Evolutionary conservation across 35 echinoderm and acorn worm genomes (phyloP).

Genomic region (Nesometra sesokonis): DNA sequence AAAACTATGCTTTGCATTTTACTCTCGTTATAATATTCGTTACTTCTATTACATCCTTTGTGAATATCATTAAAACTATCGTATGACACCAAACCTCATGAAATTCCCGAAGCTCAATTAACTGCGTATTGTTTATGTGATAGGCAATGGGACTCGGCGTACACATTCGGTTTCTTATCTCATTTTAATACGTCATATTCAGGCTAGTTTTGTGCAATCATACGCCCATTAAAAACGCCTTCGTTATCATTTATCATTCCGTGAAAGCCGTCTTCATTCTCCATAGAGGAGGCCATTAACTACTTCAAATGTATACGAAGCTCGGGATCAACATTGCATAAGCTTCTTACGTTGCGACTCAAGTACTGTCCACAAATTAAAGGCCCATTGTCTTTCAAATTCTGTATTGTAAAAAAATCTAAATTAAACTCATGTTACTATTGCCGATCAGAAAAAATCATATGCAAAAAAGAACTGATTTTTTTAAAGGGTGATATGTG

Average conservation of each 20-base stretch:
- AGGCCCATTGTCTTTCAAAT: too few relatives aligned
- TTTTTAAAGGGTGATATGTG: too few relatives aligned
- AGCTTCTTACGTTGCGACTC: background rate
- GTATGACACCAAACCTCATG: background rate
- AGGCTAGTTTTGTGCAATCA: background rate
- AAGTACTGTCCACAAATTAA: background rate
- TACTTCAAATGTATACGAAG: background rate
- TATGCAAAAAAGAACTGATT: too few relatives aligned
- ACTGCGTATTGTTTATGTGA: background rate
- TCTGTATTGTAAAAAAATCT: too few relatives aligned
- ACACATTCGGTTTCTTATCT: background rate
- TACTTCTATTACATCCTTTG: background rate
- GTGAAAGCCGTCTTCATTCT: background rate
- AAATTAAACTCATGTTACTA: too few relatives aligned
- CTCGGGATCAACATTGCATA: background rate
- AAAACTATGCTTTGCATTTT: background rate
- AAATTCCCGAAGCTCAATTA: background rate
- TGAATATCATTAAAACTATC: background rate
- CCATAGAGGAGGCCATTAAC: background rate
- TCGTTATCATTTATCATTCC: background rate
- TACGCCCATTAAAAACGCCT: background rate
- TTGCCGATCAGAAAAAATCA: too few relatives aligned
- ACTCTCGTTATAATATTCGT: background rate
- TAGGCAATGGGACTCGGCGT: background rate
- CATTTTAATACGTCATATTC: background rate